Base-by-base conservation (phyloP, 2,888 invertebrate species). In the Nudaria mundana region DNA sequence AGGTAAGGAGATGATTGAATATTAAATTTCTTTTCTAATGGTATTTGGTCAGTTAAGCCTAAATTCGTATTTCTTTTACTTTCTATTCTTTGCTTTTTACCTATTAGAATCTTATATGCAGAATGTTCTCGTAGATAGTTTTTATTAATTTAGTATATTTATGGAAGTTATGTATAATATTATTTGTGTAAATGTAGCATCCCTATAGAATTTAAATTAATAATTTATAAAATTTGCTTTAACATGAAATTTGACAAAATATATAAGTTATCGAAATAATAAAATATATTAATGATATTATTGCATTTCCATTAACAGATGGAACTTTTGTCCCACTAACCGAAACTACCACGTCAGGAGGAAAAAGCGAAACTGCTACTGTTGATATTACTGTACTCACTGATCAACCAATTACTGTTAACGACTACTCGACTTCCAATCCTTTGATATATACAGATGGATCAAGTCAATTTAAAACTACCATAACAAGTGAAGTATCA, bases 301-400 rank as follows among this genome's bases (percentile, higher is more conserved):
- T 82, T 80, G 59, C 68, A 67, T 84, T 85, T 83, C 79, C 57
- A 85, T 87, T 86, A 88, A 88, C 88, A 88, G 88, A 87, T 88
- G 85, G 75, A 73, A 76, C 80, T 81, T 82, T 75, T 82, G 56
- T 80, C 77, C 77, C 78, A 87, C 82, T 88, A 87, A 86, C 84
- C 58, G 86, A 85, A 78, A 80, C 71, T 38, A 74, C 74, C 53
- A 70, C 72, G 36, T 51, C 63, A 62, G 75, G 59, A 67, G 65
- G 59, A 62, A 65, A 64, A 52, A 69, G 49, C 45, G 65, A 71
- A 56, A 57, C 56, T 48, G 61, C 58, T 42, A 44, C 41, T 50
- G 60, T 63, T 56, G 69, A 73, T 44, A 50, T 46, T 34, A 71
- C 63, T 44, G 34, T 52, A 43, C 32, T 48, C 30, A 62, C 66